Evolutionary conservation across 2,113 vertebrate genomes (phyloP).

Genomic region (Bos indicus): DNA sequence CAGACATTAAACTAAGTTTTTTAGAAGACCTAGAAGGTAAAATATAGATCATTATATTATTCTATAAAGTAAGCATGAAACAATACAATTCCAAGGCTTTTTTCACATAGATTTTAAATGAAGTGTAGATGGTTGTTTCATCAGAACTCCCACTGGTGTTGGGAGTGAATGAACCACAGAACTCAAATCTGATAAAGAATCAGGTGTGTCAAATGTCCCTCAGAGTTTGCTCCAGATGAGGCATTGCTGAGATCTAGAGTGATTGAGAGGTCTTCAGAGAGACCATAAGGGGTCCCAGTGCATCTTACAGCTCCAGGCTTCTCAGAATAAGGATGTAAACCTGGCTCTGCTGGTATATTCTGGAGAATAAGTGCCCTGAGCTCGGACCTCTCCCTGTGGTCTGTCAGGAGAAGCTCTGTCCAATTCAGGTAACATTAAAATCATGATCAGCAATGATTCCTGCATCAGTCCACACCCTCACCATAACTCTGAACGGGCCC

Average conservation of each 20-base stretch:
- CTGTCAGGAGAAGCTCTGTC: neutral
- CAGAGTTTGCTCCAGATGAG: too few species aligned
- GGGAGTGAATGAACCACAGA: neutral
- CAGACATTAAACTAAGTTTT: neutral
- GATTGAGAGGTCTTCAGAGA: neutral
- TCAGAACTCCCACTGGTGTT: neutral
- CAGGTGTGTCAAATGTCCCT: too few species aligned
- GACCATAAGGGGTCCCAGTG: accelerated
- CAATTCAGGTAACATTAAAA: neutral
- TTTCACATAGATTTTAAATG: neutral
- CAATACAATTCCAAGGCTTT: neutral
- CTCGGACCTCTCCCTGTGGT: neutral
- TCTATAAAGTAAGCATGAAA: neutral
- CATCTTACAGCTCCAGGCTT: accelerated
- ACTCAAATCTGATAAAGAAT: neutral
- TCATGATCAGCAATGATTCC: accelerated
- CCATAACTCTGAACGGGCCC: too few species aligned
- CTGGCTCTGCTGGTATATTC: neutral
- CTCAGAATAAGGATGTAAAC: neutral
- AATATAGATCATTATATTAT: neutral
- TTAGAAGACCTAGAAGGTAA: neutral
- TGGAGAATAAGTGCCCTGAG: neutral
- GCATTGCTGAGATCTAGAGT: neutral
- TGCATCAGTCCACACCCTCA: neutral
- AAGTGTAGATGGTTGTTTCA: neutral